A percentile compares a stretch with the other conserved stretches of the same genome.
Conservation (phyloP, 2,888 invertebrate species). For the Eupithecia inturbata region DNA sequence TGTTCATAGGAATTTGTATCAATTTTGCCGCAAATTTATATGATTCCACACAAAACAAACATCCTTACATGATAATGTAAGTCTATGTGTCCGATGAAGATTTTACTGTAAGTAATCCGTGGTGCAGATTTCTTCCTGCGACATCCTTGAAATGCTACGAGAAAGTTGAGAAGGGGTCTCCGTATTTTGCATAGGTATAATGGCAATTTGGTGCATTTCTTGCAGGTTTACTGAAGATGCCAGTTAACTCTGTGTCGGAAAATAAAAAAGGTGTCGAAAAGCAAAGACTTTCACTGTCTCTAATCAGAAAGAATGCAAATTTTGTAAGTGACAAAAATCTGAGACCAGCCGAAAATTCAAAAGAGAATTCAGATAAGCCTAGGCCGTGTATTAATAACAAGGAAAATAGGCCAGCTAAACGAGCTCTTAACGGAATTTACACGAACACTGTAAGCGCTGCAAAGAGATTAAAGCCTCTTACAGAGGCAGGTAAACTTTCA, state of each 20-base stretch:
- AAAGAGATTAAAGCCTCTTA: constrained; percentile 73
- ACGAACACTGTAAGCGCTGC: constrained; percentile 73
- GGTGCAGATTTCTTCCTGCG: constrained; percentile 44
- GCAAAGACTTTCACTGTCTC: constrained; percentile 74
- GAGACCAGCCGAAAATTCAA: constrained; percentile 57
- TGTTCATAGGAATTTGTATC: constrained; percentile 67
- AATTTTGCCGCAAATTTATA: constrained; percentile 62
- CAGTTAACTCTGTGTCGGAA: constrained; percentile 77
- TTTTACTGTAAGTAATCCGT: constrained; percentile 68
- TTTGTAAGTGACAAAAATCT: constrained; percentile 68
- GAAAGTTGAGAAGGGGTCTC: constrained; percentile 64
- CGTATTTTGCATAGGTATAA: constrained; percentile 48
- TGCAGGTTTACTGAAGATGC: constrained; percentile 83
- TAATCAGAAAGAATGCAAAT: constrained; percentile 76
- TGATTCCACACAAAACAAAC: constrained; percentile 54
- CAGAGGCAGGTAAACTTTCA: constrained; percentile 61
- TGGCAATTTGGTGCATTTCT: constrained; percentile 46
- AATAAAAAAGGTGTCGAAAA: constrained; percentile 76
- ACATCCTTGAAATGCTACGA: constrained; percentile 73
- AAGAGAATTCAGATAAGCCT: constrained; percentile 57
- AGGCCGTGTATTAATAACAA: constrained; percentile 64
- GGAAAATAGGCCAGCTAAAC: constrained; percentile 75
- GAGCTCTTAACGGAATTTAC: constrained; percentile 68
- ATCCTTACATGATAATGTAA: constrained; percentile 80
- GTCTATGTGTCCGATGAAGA: constrained; percentile 71